Conservation (phyloP, 2,113 vertebrate genomes). For the Terrapene triunguis region DNA sequence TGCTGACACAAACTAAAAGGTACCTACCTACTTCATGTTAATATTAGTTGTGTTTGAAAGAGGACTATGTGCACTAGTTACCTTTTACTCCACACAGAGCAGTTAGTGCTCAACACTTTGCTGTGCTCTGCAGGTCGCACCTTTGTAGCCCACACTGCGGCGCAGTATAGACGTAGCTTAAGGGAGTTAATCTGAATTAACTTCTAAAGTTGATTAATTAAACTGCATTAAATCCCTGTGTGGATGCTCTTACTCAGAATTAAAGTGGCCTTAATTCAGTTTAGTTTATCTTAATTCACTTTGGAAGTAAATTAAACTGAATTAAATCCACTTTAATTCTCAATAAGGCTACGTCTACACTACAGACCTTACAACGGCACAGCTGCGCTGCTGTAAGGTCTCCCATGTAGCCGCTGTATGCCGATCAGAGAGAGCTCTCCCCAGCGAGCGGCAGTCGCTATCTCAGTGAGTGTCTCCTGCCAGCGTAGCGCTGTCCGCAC, state of each 20-base stretch:
- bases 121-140: neutral
- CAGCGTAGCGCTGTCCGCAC: too few species aligned
- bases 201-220: neutral
- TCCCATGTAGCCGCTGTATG: too few species aligned
- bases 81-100: neutral
- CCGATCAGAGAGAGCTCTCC: too few species aligned
- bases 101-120: neutral
- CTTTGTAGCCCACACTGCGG: neutral
- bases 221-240: neutral
- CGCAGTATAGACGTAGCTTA: neutral
- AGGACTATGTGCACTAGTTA: neutral
- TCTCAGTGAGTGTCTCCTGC: too few species aligned
- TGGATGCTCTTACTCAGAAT: neutral
- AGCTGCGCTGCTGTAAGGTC: too few species aligned
- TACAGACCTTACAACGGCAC: too few species aligned
- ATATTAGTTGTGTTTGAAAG: neutral
- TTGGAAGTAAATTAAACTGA: neutral
- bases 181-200: neutral
- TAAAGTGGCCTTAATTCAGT: neutral
- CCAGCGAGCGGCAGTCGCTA: too few species aligned
- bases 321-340: neutral
- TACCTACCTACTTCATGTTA: neutral
- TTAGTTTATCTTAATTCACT: neutral
- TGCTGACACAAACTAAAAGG: neutral
- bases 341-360: neutral